These are phyloP conservation scores for Chloroclysta siterata DNA, from an alignment of 2,888 invertebrate genomes.

Conservation along the genomic window DNA sequence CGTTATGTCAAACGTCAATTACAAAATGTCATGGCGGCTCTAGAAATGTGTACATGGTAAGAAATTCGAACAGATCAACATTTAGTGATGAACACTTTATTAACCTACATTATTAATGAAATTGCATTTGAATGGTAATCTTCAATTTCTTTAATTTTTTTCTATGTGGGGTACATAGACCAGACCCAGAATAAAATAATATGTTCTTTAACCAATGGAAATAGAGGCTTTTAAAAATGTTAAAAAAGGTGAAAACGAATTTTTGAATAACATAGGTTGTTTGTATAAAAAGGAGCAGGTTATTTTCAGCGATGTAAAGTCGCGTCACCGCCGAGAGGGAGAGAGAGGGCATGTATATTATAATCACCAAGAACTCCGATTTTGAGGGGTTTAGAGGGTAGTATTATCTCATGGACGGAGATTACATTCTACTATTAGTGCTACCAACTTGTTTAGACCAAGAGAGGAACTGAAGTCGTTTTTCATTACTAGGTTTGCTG, in stretches of 20 bases:
- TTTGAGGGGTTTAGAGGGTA: constrained; percentile 38
- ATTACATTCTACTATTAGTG: constrained; percentile 48
- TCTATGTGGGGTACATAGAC: too few species aligned
- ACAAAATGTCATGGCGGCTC: too few species aligned
- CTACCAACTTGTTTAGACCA: not conserved
- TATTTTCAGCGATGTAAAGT: constrained; percentile 24
- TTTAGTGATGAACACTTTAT: too few species aligned
- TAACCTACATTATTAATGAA: too few species aligned
- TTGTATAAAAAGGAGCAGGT: not conserved
- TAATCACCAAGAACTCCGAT: constrained; percentile 30
- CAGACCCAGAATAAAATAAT: too few species aligned
- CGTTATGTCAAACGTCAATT: too few species aligned
- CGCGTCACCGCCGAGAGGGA: constrained; percentile 7
- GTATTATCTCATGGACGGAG: constrained; percentile 73
- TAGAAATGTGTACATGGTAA: too few species aligned
- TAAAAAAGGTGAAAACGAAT: not conserved
- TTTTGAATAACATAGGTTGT: not conserved
- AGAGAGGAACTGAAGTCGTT: too few species aligned
- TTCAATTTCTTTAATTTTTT: too few species aligned
- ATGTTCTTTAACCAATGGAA: too few species aligned
- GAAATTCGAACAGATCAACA: too few species aligned
- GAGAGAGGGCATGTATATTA: constrained; percentile 1
- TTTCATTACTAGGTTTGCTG: not conserved
- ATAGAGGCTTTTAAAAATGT: not conserved
- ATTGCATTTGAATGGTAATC: too few species aligned